Conservation (phyloP, 1,140 invertebrate species). For the Heliconius eleuchia region DNA sequence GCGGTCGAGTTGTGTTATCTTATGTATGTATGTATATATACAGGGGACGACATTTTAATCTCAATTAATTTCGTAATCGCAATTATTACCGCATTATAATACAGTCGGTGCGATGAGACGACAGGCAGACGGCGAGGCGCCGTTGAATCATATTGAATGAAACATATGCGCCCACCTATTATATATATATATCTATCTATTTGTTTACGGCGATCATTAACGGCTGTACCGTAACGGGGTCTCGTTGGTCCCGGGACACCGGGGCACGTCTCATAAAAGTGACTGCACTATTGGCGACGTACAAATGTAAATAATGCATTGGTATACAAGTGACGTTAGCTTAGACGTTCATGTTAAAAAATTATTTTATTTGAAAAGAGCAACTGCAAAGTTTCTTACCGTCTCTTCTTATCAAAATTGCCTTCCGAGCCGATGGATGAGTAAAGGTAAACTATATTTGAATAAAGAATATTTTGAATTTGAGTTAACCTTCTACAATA, state of each 20-base stretch:
- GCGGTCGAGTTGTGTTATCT: background rate
- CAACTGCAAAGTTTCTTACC: background rate
- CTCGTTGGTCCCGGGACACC: conserved; percentile 43
- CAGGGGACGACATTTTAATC: conserved; percentile 57
- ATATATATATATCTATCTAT: conserved; percentile 42
- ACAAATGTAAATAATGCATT: background rate
- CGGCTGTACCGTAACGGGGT: conserved; percentile 57
- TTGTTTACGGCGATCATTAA: conserved; percentile 73
- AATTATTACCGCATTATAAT: conserved; percentile 66
- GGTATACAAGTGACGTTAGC: background rate
- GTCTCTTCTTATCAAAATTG: no score
- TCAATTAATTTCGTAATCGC: conserved; percentile 47
- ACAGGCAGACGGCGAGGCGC: conserved; percentile 69
- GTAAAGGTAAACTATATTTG: no score
- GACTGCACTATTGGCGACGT: conserved; percentile 19
- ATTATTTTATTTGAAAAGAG: background rate
- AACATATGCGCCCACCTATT: conserved; percentile 65
- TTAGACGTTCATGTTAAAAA: background rate
- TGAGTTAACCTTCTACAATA: no score
- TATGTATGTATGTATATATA: conserved; percentile 22
- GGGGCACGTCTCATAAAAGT: conserved; percentile 57
- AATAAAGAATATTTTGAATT: no score
- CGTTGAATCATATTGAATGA: conserved; percentile 73
- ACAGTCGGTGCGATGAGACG: conserved; percentile 66
- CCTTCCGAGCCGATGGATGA: no score